Percentiles rank a stretch among this genome's conserved stretches.
Evolutionary conservation across 2,797 vertebrate genomes (phyloP).

Genomic region (Sebastolobus alascanus): DNA sequence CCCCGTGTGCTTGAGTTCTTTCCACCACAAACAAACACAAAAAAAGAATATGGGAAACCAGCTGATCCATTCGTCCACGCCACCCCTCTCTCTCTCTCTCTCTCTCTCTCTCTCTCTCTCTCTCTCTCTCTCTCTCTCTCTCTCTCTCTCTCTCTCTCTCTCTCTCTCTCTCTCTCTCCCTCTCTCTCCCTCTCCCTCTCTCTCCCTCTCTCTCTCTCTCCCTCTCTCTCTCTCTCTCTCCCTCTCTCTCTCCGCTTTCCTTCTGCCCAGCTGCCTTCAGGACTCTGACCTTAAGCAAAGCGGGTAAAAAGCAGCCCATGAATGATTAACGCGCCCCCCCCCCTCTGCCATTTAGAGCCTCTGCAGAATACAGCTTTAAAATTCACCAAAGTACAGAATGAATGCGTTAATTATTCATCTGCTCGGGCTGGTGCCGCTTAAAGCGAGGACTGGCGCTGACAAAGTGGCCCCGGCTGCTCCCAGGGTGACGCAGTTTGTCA

Average conservation of each 20-base stretch:
- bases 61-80: constrained; percentile 27
- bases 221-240: constrained; percentile 18
- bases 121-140: constrained; percentile 21
- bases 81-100: constrained; percentile 12
- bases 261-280: constrained; percentile 61
- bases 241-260: constrained; percentile 37
- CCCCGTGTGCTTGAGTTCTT: neutral
- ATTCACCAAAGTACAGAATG: constrained; percentile 86
- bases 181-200: constrained; percentile 5
- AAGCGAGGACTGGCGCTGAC: constrained; percentile 60
- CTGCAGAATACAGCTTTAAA: constrained; percentile 84
- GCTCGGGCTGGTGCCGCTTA: constrained; percentile 62
- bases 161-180: constrained; percentile 14
- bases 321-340: constrained; percentile 82
- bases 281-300: constrained; percentile 83
- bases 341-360: constrained; percentile 83
- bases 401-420: constrained; percentile 85
- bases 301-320: constrained; percentile 84
- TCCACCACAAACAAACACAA: neutral
- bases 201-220: constrained; percentile 19
- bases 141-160: constrained; percentile 18
- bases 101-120: constrained; percentile 24
- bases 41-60: constrained; percentile 17
- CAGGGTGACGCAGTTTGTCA: constrained; percentile 53
- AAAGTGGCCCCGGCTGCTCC: constrained; percentile 76